Evolutionary conservation across 2,113 vertebrate species (phyloP).

Genomic region (Riparia riparia): DNA sequence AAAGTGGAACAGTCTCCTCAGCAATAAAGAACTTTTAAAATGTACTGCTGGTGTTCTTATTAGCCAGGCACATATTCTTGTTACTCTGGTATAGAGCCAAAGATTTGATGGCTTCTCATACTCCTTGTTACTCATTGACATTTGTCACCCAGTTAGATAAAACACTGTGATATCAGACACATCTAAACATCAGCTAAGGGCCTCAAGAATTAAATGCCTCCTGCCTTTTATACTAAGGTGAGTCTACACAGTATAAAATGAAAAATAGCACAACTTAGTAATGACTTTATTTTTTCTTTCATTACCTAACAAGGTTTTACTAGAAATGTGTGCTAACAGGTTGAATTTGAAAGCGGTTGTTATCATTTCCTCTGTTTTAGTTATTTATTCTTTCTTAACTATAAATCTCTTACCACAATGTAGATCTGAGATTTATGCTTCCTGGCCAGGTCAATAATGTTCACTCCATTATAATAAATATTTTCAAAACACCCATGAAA

Average conservation of each 20-base stretch:
- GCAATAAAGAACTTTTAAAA: neutral
- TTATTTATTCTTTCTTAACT: neutral
- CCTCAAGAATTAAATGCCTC: neutral
- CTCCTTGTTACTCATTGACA: neutral
- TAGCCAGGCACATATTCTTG: neutral
- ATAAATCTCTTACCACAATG: slow-evolving; percentile 78
- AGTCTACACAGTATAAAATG: neutral
- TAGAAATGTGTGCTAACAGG: neutral
- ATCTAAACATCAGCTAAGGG: neutral
- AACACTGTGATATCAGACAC: neutral
- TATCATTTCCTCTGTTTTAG: neutral
- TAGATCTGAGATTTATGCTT: slow-evolving; percentile 81
- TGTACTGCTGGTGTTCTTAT: neutral
- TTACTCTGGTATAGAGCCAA: neutral
- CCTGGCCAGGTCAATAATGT: slow-evolving; percentile 84
- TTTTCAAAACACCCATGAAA: slow-evolving; percentile 95
- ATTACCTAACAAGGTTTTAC: neutral
- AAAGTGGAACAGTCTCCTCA: neutral
- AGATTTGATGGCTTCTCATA: neutral
- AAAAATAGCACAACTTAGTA: neutral
- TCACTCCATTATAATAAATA: slow-evolving; percentile 85
- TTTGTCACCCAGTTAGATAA: neutral
- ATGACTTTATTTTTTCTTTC: neutral
- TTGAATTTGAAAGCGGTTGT: neutral
- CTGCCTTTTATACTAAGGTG: neutral